Conservation (phyloP, 2,113 vertebrate genomes). For the Speoplatyrhinus poulsoni region DNA sequence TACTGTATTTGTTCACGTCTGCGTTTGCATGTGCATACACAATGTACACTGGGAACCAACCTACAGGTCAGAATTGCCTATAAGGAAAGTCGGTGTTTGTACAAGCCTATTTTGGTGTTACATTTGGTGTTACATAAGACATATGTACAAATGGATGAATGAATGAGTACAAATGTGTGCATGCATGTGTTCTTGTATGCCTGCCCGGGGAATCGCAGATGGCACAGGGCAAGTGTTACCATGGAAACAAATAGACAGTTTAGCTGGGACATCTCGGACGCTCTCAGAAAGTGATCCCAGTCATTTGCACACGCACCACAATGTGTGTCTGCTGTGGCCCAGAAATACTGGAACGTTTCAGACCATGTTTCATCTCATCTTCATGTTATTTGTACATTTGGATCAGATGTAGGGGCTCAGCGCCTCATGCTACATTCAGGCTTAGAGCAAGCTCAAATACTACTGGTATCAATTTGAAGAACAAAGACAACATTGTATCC, state of each 20-base stretch:
- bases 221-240: constrained; percentile 12
- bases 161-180: background rate
- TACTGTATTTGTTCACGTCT: background rate
- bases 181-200: background rate
- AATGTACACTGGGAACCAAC: background rate
- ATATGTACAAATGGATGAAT: background rate
- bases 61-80: background rate
- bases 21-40: background rate
- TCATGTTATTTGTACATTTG: no score
- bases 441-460: no score
- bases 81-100: background rate
- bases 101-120: background rate
- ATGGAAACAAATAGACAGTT: constrained; percentile 31
- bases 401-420: no score
- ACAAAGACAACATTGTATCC: no score
- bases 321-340: background rate
- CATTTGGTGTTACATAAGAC: background rate
- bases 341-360: no score
- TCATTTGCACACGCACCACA: background rate
- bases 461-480: no score
- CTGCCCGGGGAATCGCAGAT: background rate
- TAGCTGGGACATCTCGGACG: constrained; percentile 2
- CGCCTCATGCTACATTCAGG: no score
- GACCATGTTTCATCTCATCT: no score
- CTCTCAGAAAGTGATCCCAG: constrained; percentile 14